Base-by-base conservation (phyloP, 2,888 invertebrate species). In the Apamea anceps region DNA sequence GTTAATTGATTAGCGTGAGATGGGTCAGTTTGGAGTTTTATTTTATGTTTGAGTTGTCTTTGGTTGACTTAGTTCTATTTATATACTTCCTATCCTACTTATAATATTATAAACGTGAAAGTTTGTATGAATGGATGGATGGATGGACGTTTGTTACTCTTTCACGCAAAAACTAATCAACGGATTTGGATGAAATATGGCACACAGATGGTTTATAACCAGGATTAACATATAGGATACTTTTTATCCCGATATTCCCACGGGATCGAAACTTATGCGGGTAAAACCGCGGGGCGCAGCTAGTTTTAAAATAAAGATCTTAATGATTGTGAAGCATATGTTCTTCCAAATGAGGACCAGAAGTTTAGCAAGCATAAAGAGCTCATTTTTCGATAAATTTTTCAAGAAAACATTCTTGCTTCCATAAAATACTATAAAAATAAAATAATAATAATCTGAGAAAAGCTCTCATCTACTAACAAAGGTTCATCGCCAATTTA, bases 1-100 rank as follows among this genome's bases (percentile, higher is more conserved):
- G 78, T 77, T 84, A 85, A 87, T 87, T 87, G 77, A 81, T 81
- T 81, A 75, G 76, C 62, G 72, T 79, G 57, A 71, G 73, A 67
- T 62, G 71, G 80, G 42, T 82, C 62, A 57, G 63, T 73, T 80
- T 70, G 65, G 63, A 73, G 42, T 65, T 76, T 71, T 66, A 65
- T 67, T 60, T 75, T 63, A n/a, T 57, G 60, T 74, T 86, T 70
- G 48, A 57, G 42, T 85, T 37, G 12, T 70, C 32, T 68, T 65
- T n/a, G 32, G 32, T 70, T 75, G 28, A 65, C 42, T 74, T 45
- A 18, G 28, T 45, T 21, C 15, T n/a, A 18, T 13, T 45, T 32
- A n/a, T 25, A n/a, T 32, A 12, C 28, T 21, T 42, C 37, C 37
- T 37, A 37, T 37, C 37, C 37, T 37, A 37, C 37, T 37, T 5